phyloP scores from a whole-genome alignment of 2,888 invertebrate species.

The Nephrotoma appendiculata region DNA sequence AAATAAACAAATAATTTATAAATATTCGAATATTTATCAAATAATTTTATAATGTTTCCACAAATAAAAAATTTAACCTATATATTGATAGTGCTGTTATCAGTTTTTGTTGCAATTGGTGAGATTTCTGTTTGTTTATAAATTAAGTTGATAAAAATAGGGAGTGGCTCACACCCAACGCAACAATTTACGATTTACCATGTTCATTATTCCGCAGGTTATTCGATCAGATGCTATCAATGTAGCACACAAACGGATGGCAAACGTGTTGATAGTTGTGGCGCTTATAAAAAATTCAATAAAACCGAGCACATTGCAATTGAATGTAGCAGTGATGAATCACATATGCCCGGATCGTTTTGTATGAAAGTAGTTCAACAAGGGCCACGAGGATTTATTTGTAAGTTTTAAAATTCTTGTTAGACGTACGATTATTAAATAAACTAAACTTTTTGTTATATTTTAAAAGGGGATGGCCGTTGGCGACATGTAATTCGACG shows the following conservation, averaged over 20 bases:
- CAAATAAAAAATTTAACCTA: neutral
- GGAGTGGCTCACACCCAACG: neutral
- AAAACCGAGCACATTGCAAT: conserved; percentile 73
- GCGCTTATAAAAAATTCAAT: conserved; percentile 77
- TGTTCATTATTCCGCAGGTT: conserved; percentile 31
- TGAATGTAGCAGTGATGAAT: conserved; percentile 89
- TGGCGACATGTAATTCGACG: conserved; percentile 84
- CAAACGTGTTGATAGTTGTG: conserved; percentile 73
- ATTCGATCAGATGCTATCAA: conserved; percentile 80
- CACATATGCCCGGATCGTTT: conserved; percentile 87
- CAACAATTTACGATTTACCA: neutral
- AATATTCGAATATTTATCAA: neutral
- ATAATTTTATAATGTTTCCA: neutral
- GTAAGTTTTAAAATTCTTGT: conserved; percentile 45
- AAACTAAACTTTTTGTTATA: neutral
- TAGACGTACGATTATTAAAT: neutral
- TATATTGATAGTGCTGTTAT: neutral
- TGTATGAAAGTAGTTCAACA: conserved; percentile 92
- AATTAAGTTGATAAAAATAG: neutral
- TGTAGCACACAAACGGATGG: conserved; percentile 78
- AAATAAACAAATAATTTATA: neutral
- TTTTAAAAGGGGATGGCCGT: conserved; percentile 70
- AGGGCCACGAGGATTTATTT: conserved; percentile 85
- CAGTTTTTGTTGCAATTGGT: conserved; percentile 1
- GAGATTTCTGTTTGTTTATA: neutral